Evolutionary conservation across 2,113 vertebrate species (phyloP).

Genomic region (Erinaceus europaeus): DNA sequence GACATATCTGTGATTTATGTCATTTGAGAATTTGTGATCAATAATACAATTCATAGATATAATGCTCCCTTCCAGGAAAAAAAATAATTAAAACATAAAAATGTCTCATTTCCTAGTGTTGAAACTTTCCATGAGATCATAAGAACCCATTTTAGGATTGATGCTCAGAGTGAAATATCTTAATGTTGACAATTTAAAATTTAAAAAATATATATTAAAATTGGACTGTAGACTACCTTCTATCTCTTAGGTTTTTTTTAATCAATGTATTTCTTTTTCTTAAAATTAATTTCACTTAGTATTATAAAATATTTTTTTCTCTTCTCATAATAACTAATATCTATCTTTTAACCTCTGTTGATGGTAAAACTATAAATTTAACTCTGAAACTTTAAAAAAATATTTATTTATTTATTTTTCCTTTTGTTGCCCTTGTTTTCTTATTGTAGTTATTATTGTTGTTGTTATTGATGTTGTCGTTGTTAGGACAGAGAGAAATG

Average conservation of each 20-base stretch:
- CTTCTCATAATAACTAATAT: slow-evolving; percentile 1
- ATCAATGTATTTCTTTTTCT: background rate
- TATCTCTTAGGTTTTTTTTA: slow-evolving; percentile 35
- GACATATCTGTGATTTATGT: slow-evolving; percentile 1
- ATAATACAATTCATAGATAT: background rate
- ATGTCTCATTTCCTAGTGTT: background rate
- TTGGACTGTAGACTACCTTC: background rate
- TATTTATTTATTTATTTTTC: no score
- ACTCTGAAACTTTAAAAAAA: no score
- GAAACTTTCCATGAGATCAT: background rate
- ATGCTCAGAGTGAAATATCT: slow-evolving; percentile 14
- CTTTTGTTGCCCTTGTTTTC: no score
- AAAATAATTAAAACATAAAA: slow-evolving; percentile 19
- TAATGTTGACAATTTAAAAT: background rate
- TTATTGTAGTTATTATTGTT: no score
- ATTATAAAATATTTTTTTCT: slow-evolving; percentile 25
- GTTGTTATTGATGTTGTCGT: no score
- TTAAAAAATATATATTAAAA: slow-evolving; percentile 21
- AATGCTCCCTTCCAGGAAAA: slow-evolving; percentile 8
- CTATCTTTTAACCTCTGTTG: slow-evolving; percentile 8
- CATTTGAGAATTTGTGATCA: background rate
- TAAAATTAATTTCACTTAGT: background rate
- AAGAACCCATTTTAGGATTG: background rate
- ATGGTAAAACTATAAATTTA: no score
- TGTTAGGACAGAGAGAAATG: no score